A percentile compares a stretch with the other conserved stretches of the same genome.
These are phyloP conservation scores for Brachycybe producta DNA, from an alignment of 2,888 invertebrate species.

Conservation along the genomic window DNA sequence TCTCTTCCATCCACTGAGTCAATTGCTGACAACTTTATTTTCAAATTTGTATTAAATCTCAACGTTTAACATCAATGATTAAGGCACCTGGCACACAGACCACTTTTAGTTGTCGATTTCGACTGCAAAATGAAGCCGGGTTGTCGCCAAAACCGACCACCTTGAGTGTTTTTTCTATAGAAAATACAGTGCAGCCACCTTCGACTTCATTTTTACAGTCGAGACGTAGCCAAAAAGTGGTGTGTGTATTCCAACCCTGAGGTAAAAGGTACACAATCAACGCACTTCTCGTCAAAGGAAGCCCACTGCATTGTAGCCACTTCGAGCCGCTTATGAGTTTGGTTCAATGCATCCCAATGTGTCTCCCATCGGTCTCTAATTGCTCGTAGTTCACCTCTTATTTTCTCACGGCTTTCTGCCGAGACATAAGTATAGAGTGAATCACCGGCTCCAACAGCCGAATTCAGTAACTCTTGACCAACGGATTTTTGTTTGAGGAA, in stretches of 20 bases:
- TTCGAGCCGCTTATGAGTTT: conserved; percentile 74
- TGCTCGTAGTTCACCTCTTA: conserved; percentile 65
- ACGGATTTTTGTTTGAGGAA: conserved; percentile 52
- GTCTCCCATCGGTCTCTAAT: conserved; percentile 71
- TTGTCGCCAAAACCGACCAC: too few relatives aligned
- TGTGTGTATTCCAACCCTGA: too few relatives aligned
- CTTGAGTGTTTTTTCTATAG: too few relatives aligned
- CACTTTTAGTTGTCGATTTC: too few relatives aligned
- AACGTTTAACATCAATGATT: background rate
- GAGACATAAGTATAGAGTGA: conserved; percentile 72
- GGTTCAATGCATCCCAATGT: conserved; percentile 68
- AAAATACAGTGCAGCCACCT: too few relatives aligned
- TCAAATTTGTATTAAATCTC: conserved; percentile 5
- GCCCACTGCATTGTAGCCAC: conserved; percentile 77
- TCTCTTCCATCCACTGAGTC: conserved; percentile 70
- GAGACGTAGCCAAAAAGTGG: too few relatives aligned
- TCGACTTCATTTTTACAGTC: too few relatives aligned
- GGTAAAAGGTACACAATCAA: background rate
- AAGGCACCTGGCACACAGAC: too few relatives aligned
- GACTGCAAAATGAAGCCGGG: too few relatives aligned
- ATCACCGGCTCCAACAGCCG: conserved; percentile 75
- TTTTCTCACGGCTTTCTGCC: conserved; percentile 70
- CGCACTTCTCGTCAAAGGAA: conserved; percentile 63
- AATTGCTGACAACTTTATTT: conserved; percentile 63
- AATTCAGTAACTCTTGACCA: conserved; percentile 63